These are phyloP conservation scores for Chaetophractus vellerosus DNA, from an alignment of 2,797 vertebrate species.

Conservation along the genomic window DNA sequence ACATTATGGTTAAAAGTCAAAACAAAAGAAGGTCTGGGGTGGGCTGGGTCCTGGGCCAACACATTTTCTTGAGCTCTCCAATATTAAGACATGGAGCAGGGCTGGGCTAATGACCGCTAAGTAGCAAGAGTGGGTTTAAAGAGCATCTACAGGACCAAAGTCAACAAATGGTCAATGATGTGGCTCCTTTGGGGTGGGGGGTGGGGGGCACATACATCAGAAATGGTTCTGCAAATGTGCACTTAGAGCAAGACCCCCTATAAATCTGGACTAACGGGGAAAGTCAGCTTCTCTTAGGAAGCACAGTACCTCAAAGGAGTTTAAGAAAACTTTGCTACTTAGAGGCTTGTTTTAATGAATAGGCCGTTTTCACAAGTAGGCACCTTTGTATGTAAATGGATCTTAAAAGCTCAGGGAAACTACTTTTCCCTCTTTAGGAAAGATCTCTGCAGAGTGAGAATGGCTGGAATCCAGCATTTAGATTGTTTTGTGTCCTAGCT, in stretches of 20 bases:
- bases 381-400: conserved; percentile 53
- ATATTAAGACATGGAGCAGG: not conserved
- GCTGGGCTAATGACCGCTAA: not conserved
- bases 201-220: not conserved
- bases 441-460: not conserved
- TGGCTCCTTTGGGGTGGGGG: not conserved
- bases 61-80: not conserved
- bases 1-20: too few species aligned
- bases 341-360: conserved; percentile 51
- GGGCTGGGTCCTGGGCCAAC: not conserved
- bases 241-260: not conserved
- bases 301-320: conserved; percentile 10
- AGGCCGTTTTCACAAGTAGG: conserved; percentile 27
- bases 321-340: conserved; percentile 28
- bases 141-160: not conserved
- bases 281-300: conserved; percentile 48
- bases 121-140: not conserved
- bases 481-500: not conserved
- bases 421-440: not conserved
- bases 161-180: not conserved
- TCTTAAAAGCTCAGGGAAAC: conserved; percentile 37
- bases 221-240: not conserved
- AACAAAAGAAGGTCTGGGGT: not conserved
- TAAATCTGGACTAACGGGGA: not conserved
- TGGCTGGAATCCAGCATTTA: not conserved